phyloP scores from a whole-genome alignment of 2,888 invertebrate genomes.

The Aporophyla nigra region DNA sequence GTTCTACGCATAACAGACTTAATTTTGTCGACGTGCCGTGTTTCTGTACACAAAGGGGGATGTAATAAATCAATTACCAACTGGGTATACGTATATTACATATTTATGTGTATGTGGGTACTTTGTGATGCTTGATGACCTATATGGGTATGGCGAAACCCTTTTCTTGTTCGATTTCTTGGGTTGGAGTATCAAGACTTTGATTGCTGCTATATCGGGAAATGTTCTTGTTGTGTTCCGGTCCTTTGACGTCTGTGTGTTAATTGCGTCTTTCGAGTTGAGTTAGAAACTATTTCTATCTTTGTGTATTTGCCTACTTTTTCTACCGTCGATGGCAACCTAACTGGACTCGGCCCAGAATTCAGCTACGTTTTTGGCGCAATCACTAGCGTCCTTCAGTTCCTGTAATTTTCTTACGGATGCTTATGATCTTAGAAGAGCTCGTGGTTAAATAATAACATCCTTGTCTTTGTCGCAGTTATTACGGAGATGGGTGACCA shows the following conservation, averaged over 20 bases:
- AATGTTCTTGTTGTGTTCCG: conserved; percentile 3
- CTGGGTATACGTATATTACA: conserved; percentile 41
- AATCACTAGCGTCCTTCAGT: too few species aligned
- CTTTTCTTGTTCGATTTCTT: conserved; percentile 13
- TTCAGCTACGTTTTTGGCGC: too few species aligned
- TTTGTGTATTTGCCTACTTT: background rate
- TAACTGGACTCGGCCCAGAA: too few species aligned
- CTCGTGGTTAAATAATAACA: background rate
- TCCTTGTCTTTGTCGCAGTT: too few species aligned
- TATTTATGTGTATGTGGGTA: conserved; percentile 23
- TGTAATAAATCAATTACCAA: conserved; percentile 71
- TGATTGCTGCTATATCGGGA: conserved; percentile 3
- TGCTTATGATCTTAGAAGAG: too few species aligned
- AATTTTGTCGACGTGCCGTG: conserved; percentile 55
- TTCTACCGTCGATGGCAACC: too few species aligned
- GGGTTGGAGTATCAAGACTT: background rate
- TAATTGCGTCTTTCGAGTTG: background rate
- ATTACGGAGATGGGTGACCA: background rate
- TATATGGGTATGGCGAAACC: conserved; percentile 2
- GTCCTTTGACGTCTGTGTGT: background rate
- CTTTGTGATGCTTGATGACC: conserved; percentile 34
- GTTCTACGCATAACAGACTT: conserved; percentile 44
- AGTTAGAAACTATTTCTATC: background rate
- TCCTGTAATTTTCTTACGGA: too few species aligned
- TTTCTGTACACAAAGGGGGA: conserved; percentile 58